These are phyloP conservation scores for Calliopsis andreniformis DNA, from an alignment of 1,140 invertebrate genomes.

Conservation along the genomic window DNA sequence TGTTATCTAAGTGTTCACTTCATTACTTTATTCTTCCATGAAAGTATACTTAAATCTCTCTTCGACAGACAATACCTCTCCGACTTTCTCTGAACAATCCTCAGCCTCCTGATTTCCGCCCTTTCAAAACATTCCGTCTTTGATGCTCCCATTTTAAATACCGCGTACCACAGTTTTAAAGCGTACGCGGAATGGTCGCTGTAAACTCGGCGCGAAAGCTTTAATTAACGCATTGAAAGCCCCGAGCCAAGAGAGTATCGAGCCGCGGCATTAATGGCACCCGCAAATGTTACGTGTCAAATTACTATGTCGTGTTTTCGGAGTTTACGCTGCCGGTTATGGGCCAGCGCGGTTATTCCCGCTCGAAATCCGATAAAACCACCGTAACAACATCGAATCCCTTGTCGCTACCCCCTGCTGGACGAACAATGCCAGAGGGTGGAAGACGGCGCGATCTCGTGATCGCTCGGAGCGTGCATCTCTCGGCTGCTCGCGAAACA, in stretches of 20 bases:
- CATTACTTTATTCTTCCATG: no score
- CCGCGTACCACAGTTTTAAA: neutral
- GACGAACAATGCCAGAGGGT: conserved; percentile 6
- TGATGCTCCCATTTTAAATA: neutral
- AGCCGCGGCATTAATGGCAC: conserved; percentile 20
- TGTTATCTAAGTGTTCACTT: no score
- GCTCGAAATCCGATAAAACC: conserved; percentile 40
- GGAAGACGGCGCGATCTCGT: neutral
- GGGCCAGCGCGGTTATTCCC: conserved; percentile 23
- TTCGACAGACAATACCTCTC: no score
- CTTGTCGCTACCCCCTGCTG: neutral
- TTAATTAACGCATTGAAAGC: conserved; percentile 43
- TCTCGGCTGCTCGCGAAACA: neutral
- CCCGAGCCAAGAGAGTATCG: neutral
- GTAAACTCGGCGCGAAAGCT: conserved; percentile 27
- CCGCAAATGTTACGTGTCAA: conserved; percentile 47
- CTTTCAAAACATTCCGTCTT: conserved; percentile 8
- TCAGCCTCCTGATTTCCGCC: conserved; percentile 20
- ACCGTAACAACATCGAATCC: neutral
- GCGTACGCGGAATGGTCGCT: neutral
- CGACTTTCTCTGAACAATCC: no score
- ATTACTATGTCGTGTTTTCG: conserved; percentile 39
- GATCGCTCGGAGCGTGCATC: no score
- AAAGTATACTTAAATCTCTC: no score
- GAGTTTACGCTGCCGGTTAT: conserved; percentile 32